Evolutionary conservation across 1,140 invertebrate species (phyloP).

Genomic region (Drosophila setifemur): DNA sequence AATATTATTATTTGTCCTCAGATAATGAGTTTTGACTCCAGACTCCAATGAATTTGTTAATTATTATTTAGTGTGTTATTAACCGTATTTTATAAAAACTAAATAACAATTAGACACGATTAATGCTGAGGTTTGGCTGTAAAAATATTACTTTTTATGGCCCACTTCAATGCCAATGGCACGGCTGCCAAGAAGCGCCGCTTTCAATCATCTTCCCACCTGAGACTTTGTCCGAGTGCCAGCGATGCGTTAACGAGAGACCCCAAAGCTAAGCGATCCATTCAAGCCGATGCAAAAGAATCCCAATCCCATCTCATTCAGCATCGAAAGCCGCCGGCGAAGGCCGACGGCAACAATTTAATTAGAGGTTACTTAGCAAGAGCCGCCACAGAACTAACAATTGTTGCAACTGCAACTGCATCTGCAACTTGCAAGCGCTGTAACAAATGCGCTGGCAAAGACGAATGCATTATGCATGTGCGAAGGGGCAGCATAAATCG

Average conservation of each 20-base stretch:
- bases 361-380: slow-evolving; percentile 43
- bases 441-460: slow-evolving; percentile 26
- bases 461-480: slow-evolving; percentile 62
- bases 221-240: slow-evolving; percentile 7
- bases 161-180: slow-evolving; percentile 18
- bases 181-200: slow-evolving; percentile 12
- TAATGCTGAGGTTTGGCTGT: neutral
- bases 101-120: slow-evolving; percentile 11
- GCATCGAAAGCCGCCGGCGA: slow-evolving; percentile 30
- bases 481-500: slow-evolving; percentile 54
- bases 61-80: neutral
- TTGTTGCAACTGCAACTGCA: slow-evolving; percentile 10
- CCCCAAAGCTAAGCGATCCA: slow-evolving; percentile 40
- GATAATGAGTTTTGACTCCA: too few species aligned
- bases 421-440: slow-evolving; percentile 16
- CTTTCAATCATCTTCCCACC: slow-evolving; percentile 8
- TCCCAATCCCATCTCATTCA: slow-evolving; percentile 16
- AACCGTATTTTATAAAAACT: slow-evolving; percentile 9
- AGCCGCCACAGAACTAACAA: slow-evolving; percentile 7
- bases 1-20: too few species aligned
- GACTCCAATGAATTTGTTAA: too few species aligned
- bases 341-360: slow-evolving; percentile 39
- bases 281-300: slow-evolving; percentile 18
- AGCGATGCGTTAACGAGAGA: slow-evolving; percentile 33
- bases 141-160: slow-evolving; percentile 7